Base-by-base conservation (phyloP, 2,888 invertebrate species). In the Scelioninae gen. 1 region DNA sequence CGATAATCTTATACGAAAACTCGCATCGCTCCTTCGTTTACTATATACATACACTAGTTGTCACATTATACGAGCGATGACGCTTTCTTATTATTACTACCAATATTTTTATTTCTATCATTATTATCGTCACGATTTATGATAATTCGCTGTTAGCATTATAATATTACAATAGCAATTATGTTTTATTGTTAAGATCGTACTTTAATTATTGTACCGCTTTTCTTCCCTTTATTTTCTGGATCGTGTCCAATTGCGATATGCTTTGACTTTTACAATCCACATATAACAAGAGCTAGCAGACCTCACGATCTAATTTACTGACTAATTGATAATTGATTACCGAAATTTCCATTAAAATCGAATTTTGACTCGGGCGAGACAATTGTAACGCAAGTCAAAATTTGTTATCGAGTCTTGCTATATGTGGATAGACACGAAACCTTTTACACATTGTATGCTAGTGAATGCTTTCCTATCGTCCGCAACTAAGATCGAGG, bases 11-110 rank as follows among this genome's bases (percentile, higher is more conserved):
- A n/a, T n/a, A n/a, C n/a, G n/a, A n/a, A n/a, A n/a, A 77, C 60
- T 62, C 76, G 60, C 13, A 32, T 15, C 62, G 62, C 55, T 69
- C 31, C 23, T 38, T 69, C 58, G 29, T 56, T 87, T 86, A 86
- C 80, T 85, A 84, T 77, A 72, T 85, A 84, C 84, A 86, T 84
- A 85, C 85, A 84, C 84, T 85, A 84, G 81, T 84, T 85, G 79
- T 83, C 71, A 83, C 85, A 85, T 83, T 81, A 78, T 85, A 85
- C 83, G 85, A 86, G 84, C 83, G 83, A 81, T 79, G 71, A 60
- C 79, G 84, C 83, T 83, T 86, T 84, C 83, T 84, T 78, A 76
- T 84, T 79, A 55, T 72, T 75, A 69, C 34, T 68, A 68, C 31
- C 15, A 62, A n/a, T 56, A 75, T 56, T 65, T 16, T 74, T 63